Percentiles rank a stretch among this genome's conserved stretches.
phyloP scores from a whole-genome alignment of 1,140 invertebrate genomes.

The Orius insidiosus region DNA sequence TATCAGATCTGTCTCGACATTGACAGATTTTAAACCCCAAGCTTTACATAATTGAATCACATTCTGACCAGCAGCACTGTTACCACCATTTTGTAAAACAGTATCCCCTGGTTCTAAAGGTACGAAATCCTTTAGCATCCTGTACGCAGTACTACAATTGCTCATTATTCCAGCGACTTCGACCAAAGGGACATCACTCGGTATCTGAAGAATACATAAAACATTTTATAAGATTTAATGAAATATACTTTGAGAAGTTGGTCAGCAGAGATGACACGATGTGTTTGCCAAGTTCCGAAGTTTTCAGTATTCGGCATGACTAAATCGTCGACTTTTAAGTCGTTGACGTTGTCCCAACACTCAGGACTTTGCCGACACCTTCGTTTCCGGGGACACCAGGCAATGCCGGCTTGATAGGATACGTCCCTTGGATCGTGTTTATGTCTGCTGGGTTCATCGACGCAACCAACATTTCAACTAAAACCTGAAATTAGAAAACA shows the following conservation, averaged over 20 bases:
- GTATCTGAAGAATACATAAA: constrained; percentile 27
- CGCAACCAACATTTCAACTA: constrained; percentile 75
- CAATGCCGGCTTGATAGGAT: constrained; percentile 71
- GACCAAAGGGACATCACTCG: constrained; percentile 44
- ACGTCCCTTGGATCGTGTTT: constrained; percentile 93
- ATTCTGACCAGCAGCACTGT: constrained; percentile 88
- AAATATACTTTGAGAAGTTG: constrained; percentile 42
- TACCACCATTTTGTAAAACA: constrained; percentile 93
- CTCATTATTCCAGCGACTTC: constrained; percentile 78
- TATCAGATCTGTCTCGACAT: constrained; percentile 62
- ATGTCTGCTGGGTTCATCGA: constrained; percentile 97
- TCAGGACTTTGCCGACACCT: constrained; percentile 72
- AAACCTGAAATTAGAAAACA: too few species aligned
- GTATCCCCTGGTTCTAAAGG: constrained; percentile 58
- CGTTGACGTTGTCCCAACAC: constrained; percentile 47
- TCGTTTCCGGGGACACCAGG: constrained; percentile 81
- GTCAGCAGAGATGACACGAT: constrained; percentile 41
- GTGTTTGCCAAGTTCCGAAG: constrained; percentile 75
- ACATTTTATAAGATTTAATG: constrained; percentile 10
- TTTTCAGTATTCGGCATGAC: constrained; percentile 56
- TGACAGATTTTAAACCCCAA: constrained; percentile 63
- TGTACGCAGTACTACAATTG: constrained; percentile 91
- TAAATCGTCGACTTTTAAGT: constrained; percentile 54
- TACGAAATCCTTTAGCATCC: constrained; percentile 88
- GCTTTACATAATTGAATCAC: constrained; percentile 78